Conservation (phyloP, 2,113 vertebrate genomes). For the Psettodes erumei region DNA sequence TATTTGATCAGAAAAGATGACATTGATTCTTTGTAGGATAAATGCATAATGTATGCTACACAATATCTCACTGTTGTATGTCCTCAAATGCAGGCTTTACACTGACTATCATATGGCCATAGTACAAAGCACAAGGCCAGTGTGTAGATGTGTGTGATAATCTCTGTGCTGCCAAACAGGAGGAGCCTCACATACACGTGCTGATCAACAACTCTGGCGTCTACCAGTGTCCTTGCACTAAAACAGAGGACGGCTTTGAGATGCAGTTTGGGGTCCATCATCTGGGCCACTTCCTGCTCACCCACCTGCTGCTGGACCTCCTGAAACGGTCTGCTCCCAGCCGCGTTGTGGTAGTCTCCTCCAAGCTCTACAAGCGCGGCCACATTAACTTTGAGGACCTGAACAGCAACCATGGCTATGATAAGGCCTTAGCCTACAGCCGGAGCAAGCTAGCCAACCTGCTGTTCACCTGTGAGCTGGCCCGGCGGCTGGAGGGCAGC, state of each 20-base stretch:
- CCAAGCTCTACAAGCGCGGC: conserved; percentile 91
- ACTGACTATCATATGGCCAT: neutral
- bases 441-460: conserved; percentile 94
- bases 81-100: neutral
- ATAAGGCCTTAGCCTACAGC: conserved; percentile 89
- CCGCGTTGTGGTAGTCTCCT: conserved; percentile 90
- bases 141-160: neutral
- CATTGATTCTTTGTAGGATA: too few relatives aligned
- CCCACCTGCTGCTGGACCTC: conserved; percentile 89
- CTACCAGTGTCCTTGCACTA: conserved; percentile 91
- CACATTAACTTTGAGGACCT: conserved; percentile 94
- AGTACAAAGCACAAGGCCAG: neutral
- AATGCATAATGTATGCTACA: neutral
- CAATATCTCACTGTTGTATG: neutral
- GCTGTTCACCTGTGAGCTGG: conserved; percentile 88
- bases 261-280: conserved; percentile 95
- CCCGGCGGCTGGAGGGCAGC: conserved; percentile 85
- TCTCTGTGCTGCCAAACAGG: conserved; percentile 75
- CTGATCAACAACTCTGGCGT: conserved; percentile 92
- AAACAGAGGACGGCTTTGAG: conserved; percentile 92
- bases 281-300: conserved; percentile 92
- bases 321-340: conserved; percentile 91
- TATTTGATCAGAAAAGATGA: too few relatives aligned
- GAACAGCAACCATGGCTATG: conserved; percentile 89
- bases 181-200: conserved; percentile 89